Base-by-base conservation (phyloP, 2,888 invertebrate genomes). In the Ennomos erosarius region DNA sequence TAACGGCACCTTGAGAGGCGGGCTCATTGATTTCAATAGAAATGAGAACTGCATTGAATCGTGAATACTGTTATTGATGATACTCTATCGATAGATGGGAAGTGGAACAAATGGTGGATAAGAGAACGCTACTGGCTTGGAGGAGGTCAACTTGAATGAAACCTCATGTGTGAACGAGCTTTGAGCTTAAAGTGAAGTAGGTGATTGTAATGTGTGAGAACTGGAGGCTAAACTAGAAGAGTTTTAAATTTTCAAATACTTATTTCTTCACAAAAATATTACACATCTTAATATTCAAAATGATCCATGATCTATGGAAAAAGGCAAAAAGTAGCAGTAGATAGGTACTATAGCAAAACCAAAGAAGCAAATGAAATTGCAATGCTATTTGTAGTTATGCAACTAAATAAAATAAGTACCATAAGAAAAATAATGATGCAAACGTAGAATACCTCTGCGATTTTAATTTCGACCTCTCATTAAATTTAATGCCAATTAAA, bases 1-100 rank as follows among this genome's bases (percentile, higher is more conserved):
- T 76, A 76, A 78, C 74, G 75, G 78, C 64, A 68, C 63, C 54
- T 36, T 58, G 43, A 71, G 69, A 75, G 72, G 70, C 51, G 62
- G 55, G 61, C 74, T 75, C 76, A 77, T 77, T 77, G 77, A 77
- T 74, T 75, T 76, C 78, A 76, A 76, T 75, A 71, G 69, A 71
- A 72, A 72, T 76, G 69, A 68, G 72, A 70, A 60, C 65, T 64
- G 57, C 60, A 65, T 66, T 69, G 59, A 68, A 67, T 64, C 43
- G 54, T 64, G 65, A 57, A 62, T 64, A 67, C 69, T 64, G 68
- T 63, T 68, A 68, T 64, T 62, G 67, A 67, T 60, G 68, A 62
- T 50, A 55, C 51, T 43, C 49, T 53, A 58, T 55, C 58, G 62
- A 62, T 37, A 47, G 54, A 63, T 68, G 67, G 52, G 68, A 68